Base-by-base conservation (phyloP, 2,113 vertebrate genomes). In the Xenopus borealis region DNA sequence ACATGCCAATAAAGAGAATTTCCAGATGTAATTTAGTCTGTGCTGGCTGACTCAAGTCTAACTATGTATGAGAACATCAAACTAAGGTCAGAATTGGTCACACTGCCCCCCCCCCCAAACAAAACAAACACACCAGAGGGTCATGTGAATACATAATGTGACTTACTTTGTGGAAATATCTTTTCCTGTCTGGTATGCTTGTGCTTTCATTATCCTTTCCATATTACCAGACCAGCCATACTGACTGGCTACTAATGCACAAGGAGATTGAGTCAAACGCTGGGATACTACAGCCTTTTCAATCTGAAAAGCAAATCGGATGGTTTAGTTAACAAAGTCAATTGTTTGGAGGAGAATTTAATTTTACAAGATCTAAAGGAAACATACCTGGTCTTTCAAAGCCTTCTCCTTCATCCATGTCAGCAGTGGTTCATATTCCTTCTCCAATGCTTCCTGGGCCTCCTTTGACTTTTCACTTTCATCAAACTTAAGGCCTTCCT, bases 151-250 rank as follows among this genome's bases (percentile, higher is more conserved):
- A 40, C 30, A 63, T 17, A 16, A 19, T 23, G 18, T 2, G 13
- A 3, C 88, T 86, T 88, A 99, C 97, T 93, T 99, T 71, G 97
- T 98, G n/a, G 96, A 97, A 84, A 98, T 98, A 81, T 99, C 97
- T 86, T 97, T 98, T 79, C 97, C 97, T 2, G 97, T 99, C 79
- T 99, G 97, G 86, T 99, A 99, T 0, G 97, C 97, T 63, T 99
- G 97, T 40, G 97, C 97, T 82, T 99, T 99, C 97, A 99, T 99
- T 82, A 99, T 99, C 78, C 97, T 90, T 83, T 99, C 97, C 97
- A 99, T 99, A 87, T 99, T 99, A 75, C 97, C 97, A 78, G 97
- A 99, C 97, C 97, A 99, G 53, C 97, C 97, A 0, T 99, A 99
- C 84, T 99, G 97, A 86, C 97, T 98, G 70, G 97, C 97, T 67